Evolutionary conservation across 2,113 vertebrate species (phyloP).

Genomic region (Atrichornis clamosus): DNA sequence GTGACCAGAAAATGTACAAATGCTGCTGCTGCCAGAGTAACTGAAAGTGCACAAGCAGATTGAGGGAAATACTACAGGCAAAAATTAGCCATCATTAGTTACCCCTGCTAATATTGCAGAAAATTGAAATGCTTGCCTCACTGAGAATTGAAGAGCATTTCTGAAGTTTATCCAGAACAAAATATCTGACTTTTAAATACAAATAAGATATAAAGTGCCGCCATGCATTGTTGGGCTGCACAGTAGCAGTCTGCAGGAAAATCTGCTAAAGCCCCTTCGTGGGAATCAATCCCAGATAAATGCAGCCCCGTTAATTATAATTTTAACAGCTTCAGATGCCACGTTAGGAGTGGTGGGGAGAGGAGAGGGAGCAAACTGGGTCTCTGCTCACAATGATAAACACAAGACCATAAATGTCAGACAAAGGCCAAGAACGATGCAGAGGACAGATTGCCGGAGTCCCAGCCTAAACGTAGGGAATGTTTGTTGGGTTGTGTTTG

Average conservation of each 20-base stretch:
- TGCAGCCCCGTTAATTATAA: background rate
- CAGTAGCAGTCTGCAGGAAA: background rate
- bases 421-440: conserved; percentile 8
- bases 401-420: conserved; percentile 20
- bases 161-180: conserved; percentile 74
- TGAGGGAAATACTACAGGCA: conserved; percentile 79
- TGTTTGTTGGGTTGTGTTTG: background rate
- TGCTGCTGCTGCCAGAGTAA: conserved; percentile 75
- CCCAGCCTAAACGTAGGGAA: background rate
- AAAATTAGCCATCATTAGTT: conserved; percentile 83
- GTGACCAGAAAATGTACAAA: conserved; percentile 87
- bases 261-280: conserved; percentile 1
- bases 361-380: background rate
- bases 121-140: conserved; percentile 79
- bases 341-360: background rate
- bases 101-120: conserved; percentile 79
- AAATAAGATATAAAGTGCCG: conserved; percentile 24
- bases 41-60: conserved; percentile 77
- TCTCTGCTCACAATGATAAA: background rate
- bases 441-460: background rate
- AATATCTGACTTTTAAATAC: conserved; percentile 56
- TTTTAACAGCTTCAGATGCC: conserved; percentile 9
- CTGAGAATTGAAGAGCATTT: conserved; percentile 78
- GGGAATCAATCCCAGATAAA: conserved; percentile 26
- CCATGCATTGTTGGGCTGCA: background rate